phyloP scores from a whole-genome alignment of 2,888 invertebrate genomes.

The Agapostemon virescens region DNA sequence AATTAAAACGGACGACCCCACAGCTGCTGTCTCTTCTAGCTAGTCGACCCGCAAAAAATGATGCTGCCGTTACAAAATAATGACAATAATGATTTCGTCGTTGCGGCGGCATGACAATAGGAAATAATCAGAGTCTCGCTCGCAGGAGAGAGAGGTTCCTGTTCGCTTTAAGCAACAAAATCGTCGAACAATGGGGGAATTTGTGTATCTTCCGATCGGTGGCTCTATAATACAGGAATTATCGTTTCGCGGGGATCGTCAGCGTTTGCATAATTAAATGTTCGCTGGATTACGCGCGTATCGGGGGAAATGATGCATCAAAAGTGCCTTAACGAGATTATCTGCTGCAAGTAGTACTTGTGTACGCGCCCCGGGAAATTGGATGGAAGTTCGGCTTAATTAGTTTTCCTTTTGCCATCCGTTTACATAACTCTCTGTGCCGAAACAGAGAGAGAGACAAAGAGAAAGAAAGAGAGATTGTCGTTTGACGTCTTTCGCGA shows the following conservation, averaged over 20 bases:
- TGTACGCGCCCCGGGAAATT: conserved; percentile 7
- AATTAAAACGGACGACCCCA: too few relatives aligned
- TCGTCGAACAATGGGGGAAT: not conserved
- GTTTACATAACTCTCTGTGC: conserved; percentile 24
- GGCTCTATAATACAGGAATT: not conserved
- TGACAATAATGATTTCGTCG: not conserved
- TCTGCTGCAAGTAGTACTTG: not conserved
- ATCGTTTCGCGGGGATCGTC: not conserved
- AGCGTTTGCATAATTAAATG: conserved; percentile 23
- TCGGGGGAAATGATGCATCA: conserved; percentile 20
- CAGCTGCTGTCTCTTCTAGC: too few relatives aligned
- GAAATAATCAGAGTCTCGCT: not conserved
- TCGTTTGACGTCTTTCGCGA: not conserved
- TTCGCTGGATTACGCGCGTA: conserved; percentile 12
- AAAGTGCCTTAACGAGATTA: conserved; percentile 34
- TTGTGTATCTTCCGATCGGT: not conserved
- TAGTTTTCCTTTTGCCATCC: conserved; percentile 1
- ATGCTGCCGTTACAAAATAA: not conserved
- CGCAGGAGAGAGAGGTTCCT: too few relatives aligned
- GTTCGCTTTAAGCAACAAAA: not conserved
- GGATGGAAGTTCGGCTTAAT: conserved; percentile 15
- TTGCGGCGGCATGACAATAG: not conserved
- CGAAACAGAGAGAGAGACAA: too few relatives aligned
- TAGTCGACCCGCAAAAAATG: not conserved
- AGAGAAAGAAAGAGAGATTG: conserved; percentile 24